A percentile compares a stretch with the other conserved stretches of the same genome.
Evolutionary conservation across 1,140 invertebrate species (phyloP).

Genomic region (Saccostrea cuccullata): DNA sequence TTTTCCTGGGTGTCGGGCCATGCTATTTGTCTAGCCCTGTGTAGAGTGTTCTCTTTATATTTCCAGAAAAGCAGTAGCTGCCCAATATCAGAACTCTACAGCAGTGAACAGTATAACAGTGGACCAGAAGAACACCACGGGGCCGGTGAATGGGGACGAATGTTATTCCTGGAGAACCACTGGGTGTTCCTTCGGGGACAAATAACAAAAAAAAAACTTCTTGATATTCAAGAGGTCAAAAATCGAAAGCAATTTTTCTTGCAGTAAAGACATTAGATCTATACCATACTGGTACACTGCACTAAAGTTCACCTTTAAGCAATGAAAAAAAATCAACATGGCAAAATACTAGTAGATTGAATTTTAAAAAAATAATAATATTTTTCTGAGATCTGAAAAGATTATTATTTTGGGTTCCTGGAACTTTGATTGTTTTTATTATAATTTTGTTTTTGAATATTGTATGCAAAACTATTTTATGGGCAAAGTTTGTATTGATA

Average conservation of each 20-base stretch:
- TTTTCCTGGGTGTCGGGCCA: no score
- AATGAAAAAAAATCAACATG: no score
- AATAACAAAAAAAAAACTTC: not conserved
- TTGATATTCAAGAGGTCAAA: no score
- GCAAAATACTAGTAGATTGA: no score
- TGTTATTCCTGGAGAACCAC: slow-evolving; percentile 81
- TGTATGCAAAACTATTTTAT: not conserved
- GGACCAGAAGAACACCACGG: slow-evolving; percentile 70
- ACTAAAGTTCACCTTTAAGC: no score
- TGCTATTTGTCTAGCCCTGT: not conserved
- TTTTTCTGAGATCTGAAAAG: not conserved
- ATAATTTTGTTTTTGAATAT: not conserved
- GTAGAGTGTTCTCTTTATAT: not conserved
- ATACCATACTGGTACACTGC: no score
- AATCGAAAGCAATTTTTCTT: no score
- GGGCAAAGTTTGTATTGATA: no score
- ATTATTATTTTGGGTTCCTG: not conserved
- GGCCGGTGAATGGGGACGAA: slow-evolving; percentile 80
- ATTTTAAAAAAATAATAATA: no score
- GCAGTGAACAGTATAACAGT: slow-evolving; percentile 33
- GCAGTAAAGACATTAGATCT: no score
- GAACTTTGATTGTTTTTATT: not conserved
- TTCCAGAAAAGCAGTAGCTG: slow-evolving; percentile 13
- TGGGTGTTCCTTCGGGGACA: slow-evolving; percentile 79
- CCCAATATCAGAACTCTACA: slow-evolving; percentile 7